A percentile compares a stretch with the other conserved stretches of the same genome.
Evolutionary conservation across 2,888 invertebrate genomes (phyloP).

Genomic region (Barypeithes pellucidus): DNA sequence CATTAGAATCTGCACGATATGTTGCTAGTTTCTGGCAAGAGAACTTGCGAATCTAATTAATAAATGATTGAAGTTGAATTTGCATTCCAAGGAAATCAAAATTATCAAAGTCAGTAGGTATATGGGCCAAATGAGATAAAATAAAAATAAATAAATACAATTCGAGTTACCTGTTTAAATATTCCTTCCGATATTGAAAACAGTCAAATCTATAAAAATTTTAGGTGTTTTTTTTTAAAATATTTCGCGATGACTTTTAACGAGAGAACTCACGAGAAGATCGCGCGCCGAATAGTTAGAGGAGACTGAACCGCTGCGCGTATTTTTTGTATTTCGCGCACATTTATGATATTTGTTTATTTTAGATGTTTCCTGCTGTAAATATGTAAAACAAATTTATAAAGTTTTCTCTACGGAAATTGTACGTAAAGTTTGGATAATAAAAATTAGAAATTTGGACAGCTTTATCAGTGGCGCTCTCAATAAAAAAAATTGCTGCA

Average conservation of each 20-base stretch:
- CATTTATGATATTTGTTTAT: conserved; percentile 34
- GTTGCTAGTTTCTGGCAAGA: not conserved
- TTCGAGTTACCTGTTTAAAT: not conserved
- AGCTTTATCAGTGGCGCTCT: too few relatives aligned
- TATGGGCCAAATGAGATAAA: not conserved
- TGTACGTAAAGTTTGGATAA: not conserved
- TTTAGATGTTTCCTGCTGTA: conserved; percentile 42
- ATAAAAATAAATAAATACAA: not conserved
- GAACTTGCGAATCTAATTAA: too few relatives aligned
- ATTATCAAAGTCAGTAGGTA: not conserved
- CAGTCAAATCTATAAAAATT: not conserved
- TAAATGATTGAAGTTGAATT: too few relatives aligned
- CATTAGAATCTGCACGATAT: too few relatives aligned
- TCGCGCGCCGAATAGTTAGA: conserved; percentile 26
- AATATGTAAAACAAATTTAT: conserved; percentile 8
- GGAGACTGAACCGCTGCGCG: conserved; percentile 25
- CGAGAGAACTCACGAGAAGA: conserved; percentile 23
- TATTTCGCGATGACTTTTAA: conserved; percentile 6
- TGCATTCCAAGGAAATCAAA: too few relatives aligned
- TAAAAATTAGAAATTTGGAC: not conserved
- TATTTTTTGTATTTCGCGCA: conserved; percentile 48
- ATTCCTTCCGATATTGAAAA: not conserved
- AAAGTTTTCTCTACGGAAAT: not conserved
- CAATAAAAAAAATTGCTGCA: too few relatives aligned
- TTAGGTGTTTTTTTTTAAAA: conserved; percentile 6